Evolutionary conservation across 2,888 invertebrate species (phyloP).

Genomic region (Galeruca laticollis): DNA sequence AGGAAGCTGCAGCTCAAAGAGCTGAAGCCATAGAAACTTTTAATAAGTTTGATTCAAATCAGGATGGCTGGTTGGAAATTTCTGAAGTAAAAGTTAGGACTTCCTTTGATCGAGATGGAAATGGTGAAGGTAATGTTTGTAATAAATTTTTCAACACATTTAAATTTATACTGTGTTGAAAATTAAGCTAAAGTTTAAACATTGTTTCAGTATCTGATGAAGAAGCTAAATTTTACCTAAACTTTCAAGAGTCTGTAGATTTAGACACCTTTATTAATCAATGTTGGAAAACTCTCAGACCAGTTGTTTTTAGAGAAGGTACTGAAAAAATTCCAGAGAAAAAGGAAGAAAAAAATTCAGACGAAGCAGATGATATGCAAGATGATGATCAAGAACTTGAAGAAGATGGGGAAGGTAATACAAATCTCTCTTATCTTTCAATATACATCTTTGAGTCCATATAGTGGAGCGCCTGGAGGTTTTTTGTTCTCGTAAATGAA

Average conservation of each 20-base stretch:
- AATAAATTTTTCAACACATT: not conserved
- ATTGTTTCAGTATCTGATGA: conserved; percentile 78
- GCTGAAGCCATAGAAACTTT: conserved; percentile 82
- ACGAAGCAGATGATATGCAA: conserved; percentile 52
- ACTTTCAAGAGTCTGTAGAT: conserved; percentile 76
- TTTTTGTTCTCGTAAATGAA: too few relatives aligned
- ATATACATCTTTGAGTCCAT: not conserved
- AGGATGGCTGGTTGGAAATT: conserved; percentile 79
- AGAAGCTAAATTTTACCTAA: conserved; percentile 83
- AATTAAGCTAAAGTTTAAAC: not conserved
- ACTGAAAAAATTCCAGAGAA: conserved; percentile 73
- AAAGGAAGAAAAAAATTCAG: conserved; percentile 53
- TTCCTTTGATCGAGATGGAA: conserved; percentile 89
- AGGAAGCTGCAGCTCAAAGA: conserved; percentile 70
- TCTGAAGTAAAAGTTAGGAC: conserved; percentile 78
- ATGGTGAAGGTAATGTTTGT: conserved; percentile 73
- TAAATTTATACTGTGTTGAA: not conserved
- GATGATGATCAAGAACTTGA: conserved; percentile 53
- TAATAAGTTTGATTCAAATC: conserved; percentile 82
- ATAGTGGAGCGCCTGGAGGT: too few relatives aligned
- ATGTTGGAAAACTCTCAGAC: conserved; percentile 85
- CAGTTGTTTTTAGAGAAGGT: conserved; percentile 78
- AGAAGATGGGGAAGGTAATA: conserved; percentile 56
- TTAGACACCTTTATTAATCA: conserved; percentile 75
- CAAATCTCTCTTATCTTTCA: conserved; percentile 4